Conservation (phyloP, 2,888 invertebrate species). For the Erynnis tages region DNA sequence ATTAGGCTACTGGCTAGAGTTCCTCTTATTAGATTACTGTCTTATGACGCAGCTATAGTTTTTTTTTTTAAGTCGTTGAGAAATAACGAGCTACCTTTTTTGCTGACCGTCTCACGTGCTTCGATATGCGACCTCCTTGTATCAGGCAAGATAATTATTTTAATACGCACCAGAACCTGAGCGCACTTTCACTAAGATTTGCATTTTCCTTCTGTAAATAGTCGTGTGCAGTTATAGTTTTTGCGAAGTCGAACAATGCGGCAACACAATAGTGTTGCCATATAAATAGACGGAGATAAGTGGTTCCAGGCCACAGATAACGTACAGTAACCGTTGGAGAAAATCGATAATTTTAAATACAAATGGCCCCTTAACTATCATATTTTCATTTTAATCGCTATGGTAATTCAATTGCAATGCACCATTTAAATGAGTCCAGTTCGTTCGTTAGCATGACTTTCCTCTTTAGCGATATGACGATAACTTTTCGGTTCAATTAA, state of each 20-base stretch:
- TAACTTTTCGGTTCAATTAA: constrained; percentile 21
- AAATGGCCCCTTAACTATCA: constrained; percentile 11
- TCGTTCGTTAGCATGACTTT: constrained; percentile 20
- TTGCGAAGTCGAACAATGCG: constrained; percentile 33
- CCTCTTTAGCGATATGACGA: constrained; percentile 14
- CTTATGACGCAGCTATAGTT: too few relatives aligned
- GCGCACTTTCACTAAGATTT: constrained; percentile 67
- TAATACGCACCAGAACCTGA: constrained; percentile 38
- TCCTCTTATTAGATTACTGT: too few relatives aligned
- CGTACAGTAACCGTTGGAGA: constrained; percentile 34
- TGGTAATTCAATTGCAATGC: constrained; percentile 17
- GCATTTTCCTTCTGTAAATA: constrained; percentile 44
- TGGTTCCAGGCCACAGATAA: constrained; percentile 27
- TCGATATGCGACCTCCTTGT: constrained; percentile 28
- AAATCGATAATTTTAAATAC: constrained; percentile 28
- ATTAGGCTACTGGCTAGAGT: too few relatives aligned
- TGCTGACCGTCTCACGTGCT: constrained; percentile 21
- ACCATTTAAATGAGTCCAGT: constrained; percentile 8
- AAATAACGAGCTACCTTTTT: constrained; percentile 17
- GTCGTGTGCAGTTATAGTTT: constrained; percentile 30
- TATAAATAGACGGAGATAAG: constrained; percentile 27
- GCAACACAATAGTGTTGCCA: constrained; percentile 30
- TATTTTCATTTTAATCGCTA: constrained; percentile 36
- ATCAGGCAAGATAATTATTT: constrained; percentile 34
- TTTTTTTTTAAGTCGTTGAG: not conserved